Evolutionary conservation across 2,113 vertebrate species (phyloP).

Genomic region (Colossoma macropomum): DNA sequence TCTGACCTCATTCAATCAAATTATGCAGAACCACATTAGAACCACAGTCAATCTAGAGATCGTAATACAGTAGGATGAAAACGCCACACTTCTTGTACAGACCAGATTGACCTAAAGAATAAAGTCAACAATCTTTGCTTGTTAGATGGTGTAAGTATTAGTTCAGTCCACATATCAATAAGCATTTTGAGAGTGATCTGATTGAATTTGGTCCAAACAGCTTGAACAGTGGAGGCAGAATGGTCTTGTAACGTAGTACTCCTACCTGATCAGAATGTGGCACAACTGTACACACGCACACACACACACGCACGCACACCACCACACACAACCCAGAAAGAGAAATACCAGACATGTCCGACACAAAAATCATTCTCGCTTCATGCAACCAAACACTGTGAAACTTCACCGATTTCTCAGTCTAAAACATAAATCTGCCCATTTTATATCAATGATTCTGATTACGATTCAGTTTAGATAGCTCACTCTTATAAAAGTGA

Average conservation of each 20-base stretch:
- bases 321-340: slow-evolving; percentile 11
- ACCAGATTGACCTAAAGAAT: slow-evolving; percentile 46
- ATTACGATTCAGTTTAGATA: slow-evolving; percentile 41
- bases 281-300: not conserved
- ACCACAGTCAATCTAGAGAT: not conserved
- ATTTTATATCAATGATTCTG: slow-evolving; percentile 54
- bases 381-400: slow-evolving; percentile 49
- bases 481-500: slow-evolving; percentile 71
- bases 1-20: slow-evolving; percentile 25
- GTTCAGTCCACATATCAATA: slow-evolving; percentile 1
- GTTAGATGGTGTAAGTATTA: not conserved
- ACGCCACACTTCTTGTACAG: slow-evolving; percentile 71
- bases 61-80: slow-evolving; percentile 18
- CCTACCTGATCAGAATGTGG: slow-evolving; percentile 28
- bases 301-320: no score
- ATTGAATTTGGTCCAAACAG: slow-evolving; percentile 40
- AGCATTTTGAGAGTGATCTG: slow-evolving; percentile 27
- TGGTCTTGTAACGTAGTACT: slow-evolving; percentile 38
- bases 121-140: slow-evolving; percentile 46
- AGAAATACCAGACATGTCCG: slow-evolving; percentile 10
- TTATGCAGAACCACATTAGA: slow-evolving; percentile 23
- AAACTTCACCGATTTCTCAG: slow-evolving; percentile 93
- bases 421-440: slow-evolving; percentile 78
- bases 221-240: slow-evolving; percentile 40
- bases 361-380: slow-evolving; percentile 5